Evolutionary conservation across 2,888 invertebrate genomes (phyloP), one percentile per base, ranked within the genome.

Genomic region (Stenodera caucasica): DNA sequence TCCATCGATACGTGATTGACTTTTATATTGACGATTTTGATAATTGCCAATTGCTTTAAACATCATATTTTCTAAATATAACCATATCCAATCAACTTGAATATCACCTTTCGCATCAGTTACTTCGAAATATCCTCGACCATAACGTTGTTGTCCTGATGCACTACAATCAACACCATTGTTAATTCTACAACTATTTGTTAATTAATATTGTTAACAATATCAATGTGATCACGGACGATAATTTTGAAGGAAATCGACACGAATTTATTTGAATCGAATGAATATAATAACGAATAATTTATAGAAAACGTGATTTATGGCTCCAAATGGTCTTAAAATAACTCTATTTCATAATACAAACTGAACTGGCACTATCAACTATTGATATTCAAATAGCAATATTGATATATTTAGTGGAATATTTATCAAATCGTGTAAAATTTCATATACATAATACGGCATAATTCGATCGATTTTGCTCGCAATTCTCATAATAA

Each of bases 11-110:
- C 80, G 80, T 1, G 85, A 75, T 35, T 81, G 77, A 58, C 83
- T 83, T 0, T 76, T 72, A 11, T 76, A 73, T 1, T 80, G 77
- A 2, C 67, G 69, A 57, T 71, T 70, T 29, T 82, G 78, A 63
- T 82, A 80, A 58, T 77, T 78, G 56, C 82, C 83, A 50, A 81
- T 77, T 4, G 84, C 70, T 55, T 80, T 77, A 1, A 85, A 67
- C 63, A 79, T 79, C 80, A 86, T 82, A 71, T 85, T 81, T 69
- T 84, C 83, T 66, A 83, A 74, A 49, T 84, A 75, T 2, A 82
- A 62, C 80, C 84, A 84, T 11, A 82, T 81, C 85, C 87, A 87
- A 7, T 79, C 72, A 3, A 82, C 72, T 15, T 78, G 77, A 5
- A 81, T 76, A 9, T 81, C 78, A 7, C 84, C 85, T 54, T 74